Evolutionary conservation across 2,113 vertebrate species (phyloP), one percentile per base, ranked within the genome.

Genomic region (Burhinus bistriatus): DNA sequence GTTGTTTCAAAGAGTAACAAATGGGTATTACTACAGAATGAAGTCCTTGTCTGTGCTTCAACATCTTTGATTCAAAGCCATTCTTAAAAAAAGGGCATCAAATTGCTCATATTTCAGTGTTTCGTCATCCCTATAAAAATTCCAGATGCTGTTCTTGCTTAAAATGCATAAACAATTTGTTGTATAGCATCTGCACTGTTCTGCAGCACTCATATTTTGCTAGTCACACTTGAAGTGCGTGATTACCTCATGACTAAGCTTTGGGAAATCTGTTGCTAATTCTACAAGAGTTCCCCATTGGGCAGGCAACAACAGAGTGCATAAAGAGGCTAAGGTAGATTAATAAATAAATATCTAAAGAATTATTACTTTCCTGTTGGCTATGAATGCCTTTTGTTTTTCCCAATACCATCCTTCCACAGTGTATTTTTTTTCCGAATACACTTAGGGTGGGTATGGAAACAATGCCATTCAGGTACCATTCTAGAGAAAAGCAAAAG

Each of bases 81-180:
- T 89, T 89, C 21, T 59, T 81, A 17, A 47, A 66, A 42, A 62
- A 72, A 27, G 12, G 42, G 20, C 42, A 66, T 44, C 30, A 51
- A 15, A 57, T 36, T 5, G 1, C 16, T 44, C 45, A 20, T 40
- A 57, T 81, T 81, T 71, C 64, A 78, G 40, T 0, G 0, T 42
- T 93, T 76, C 0, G 0, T 77, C 72, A 65, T 65, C 69, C 65
- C 40, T 68, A 12, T 68, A 86, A 90, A 88, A 58, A 77, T 54
- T 87, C 26, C 87, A 71, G 72, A 58, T 72, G 64, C 68, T 62
- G 14, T 25, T 57, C 30, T 44, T 95, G 70, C 38, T 89, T 87
- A 17, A 89, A 87, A 59, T 52, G 32, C 51, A 36, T 47, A 21
- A 83, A 52, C 49, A 55, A 44, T 89, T 92, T 84, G 49, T 70